Percentiles rank a stretch among this genome's conserved stretches.
Conservation (phyloP, 2,797 vertebrate genomes). For the Craterocephalus amniculus region DNA sequence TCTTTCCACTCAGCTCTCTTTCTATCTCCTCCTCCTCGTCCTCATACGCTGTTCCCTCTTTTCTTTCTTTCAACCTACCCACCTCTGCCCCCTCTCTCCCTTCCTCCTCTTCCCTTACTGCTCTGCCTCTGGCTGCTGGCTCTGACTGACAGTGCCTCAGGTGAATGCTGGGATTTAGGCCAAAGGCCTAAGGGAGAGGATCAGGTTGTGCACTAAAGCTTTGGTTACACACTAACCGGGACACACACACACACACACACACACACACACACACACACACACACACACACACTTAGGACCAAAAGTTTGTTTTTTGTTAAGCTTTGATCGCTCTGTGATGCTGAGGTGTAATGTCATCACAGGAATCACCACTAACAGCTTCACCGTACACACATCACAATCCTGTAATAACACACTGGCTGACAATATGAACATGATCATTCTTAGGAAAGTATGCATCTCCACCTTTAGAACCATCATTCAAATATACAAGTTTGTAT, state of each 20-base stretch:
- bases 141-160: constrained; percentile 63
- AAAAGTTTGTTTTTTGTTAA: constrained; percentile 15
- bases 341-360: constrained; percentile 9
- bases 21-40: constrained; percentile 38
- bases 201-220: constrained; percentile 56
- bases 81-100: constrained; percentile 32
- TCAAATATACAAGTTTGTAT: background rate
- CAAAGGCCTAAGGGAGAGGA: constrained; percentile 59
- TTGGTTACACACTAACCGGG: constrained; percentile 40
- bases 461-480: background rate
- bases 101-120: constrained; percentile 17
- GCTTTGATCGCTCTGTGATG: constrained; percentile 28
- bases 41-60: constrained; percentile 39
- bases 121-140: constrained; percentile 26
- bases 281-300: too few species aligned
- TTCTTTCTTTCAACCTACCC: constrained; percentile 43
- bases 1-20: constrained; percentile 47
- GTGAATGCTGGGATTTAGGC: constrained; percentile 77
- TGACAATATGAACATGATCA: background rate
- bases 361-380: background rate
- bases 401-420: too few species aligned
- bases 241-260: too few species aligned
- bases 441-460: background rate
- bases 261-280: too few species aligned
- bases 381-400: background rate